A percentile compares a stretch with the other conserved stretches of the same genome.
Conservation (phyloP, 2,113 vertebrate species). For the Phylloscopus trochiloides region DNA sequence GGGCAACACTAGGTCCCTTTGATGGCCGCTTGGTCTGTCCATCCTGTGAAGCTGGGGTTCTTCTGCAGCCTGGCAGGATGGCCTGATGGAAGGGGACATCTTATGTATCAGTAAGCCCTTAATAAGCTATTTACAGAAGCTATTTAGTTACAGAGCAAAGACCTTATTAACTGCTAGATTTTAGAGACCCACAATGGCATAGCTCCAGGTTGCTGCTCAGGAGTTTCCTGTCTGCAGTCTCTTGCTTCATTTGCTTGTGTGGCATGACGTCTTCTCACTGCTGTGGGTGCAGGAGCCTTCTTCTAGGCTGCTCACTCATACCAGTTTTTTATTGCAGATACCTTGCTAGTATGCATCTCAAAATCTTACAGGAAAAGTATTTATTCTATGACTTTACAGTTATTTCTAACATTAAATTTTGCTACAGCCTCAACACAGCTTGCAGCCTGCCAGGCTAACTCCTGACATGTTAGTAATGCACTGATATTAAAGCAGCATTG, state of each 20-base stretch:
- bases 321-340: neutral
- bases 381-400: neutral
- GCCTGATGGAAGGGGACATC: neutral
- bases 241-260: neutral
- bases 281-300: neutral
- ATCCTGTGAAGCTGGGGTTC: neutral
- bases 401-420: neutral
- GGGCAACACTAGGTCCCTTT: neutral
- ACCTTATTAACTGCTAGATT: neutral
- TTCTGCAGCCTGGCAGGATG: neutral
- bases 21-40: fast-evolving
- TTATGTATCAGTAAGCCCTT: neutral
- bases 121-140: conserved; percentile 40
- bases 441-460: neutral
- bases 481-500: neutral
- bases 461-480: neutral
- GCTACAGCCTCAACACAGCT: neutral
- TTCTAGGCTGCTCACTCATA: neutral
- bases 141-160: neutral
- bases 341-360: neutral
- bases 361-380: neutral
- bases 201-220: neutral
- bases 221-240: conserved; percentile 18
- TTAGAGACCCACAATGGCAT: neutral
- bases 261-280: neutral